Percentiles rank a stretch among this genome's conserved stretches.
phyloP scores from a whole-genome alignment of 2,797 vertebrate genomes.

The Bryconaethiops microstoma region DNA sequence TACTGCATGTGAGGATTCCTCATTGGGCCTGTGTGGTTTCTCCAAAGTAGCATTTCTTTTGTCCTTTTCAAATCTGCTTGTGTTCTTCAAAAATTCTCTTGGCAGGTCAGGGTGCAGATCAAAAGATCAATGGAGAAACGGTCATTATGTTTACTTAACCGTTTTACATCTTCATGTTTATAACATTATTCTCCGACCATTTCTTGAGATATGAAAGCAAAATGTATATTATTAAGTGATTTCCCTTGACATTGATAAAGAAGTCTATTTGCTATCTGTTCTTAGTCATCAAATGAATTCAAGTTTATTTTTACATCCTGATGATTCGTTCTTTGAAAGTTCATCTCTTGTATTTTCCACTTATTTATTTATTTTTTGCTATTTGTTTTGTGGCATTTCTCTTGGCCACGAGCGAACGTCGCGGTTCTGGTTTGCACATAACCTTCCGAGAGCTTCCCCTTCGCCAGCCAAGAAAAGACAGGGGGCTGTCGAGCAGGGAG shows the following conservation, averaged over 20 bases:
- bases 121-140: conserved; percentile 12
- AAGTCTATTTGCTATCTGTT: neutral
- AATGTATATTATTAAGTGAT: neutral
- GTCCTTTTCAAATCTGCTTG: conserved; percentile 59
- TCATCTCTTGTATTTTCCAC: neutral
- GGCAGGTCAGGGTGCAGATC: neutral
- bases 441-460: conserved; percentile 49
- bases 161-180: neutral
- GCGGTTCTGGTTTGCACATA: conserved; percentile 51
- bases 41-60: conserved; percentile 53
- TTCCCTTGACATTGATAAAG: neutral
- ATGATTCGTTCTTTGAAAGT: conserved; percentile 9
- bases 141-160: neutral
- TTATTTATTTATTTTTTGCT: conserved; percentile 21
- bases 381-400: conserved; percentile 68
- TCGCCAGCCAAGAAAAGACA: conserved; percentile 65
- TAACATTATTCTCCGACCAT: neutral
- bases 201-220: neutral
- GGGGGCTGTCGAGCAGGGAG: conserved; percentile 80
- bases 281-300: neutral
- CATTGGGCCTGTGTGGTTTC: conserved; percentile 35
- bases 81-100: conserved; percentile 32
- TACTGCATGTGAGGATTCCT: conserved; percentile 34
- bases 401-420: conserved; percentile 60
- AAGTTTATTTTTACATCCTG: neutral